A percentile compares a stretch with the other conserved stretches of the same genome.
Evolutionary conservation across 2,888 invertebrate genomes (phyloP).

Genomic region (Volucella zonaria): DNA sequence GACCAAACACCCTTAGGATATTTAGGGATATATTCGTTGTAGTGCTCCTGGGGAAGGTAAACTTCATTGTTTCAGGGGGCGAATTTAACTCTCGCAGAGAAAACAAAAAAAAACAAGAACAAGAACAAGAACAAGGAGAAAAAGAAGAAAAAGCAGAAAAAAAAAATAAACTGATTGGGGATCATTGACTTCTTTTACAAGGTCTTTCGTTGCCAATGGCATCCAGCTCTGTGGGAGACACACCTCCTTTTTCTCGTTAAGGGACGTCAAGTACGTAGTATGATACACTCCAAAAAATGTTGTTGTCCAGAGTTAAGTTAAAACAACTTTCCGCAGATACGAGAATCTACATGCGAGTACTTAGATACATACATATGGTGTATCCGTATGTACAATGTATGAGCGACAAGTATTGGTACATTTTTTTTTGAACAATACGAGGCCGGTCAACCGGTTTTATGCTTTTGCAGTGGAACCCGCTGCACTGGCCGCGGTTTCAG

Average conservation of each 20-base stretch:
- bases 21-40: conserved; percentile 50
- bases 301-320: no score
- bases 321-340: no score
- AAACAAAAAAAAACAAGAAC: no score
- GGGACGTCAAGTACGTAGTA: conserved; percentile 33
- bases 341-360: no score
- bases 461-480: conserved; percentile 23
- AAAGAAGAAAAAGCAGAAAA: not conserved
- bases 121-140: no score
- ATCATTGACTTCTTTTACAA: conserved; percentile 69
- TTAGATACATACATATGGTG: no score
- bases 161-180: conserved; percentile 69
- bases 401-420: not conserved
- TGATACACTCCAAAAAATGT: not conserved
- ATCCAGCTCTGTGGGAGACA: conserved; percentile 19
- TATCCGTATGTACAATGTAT: not conserved
- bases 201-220: conserved; percentile 63
- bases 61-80: conserved; percentile 59
- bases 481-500: conserved; percentile 44
- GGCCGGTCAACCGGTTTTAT: conserved; percentile 66
- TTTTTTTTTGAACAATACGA: not conserved
- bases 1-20: conserved; percentile 63
- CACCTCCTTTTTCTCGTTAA: conserved; percentile 63
- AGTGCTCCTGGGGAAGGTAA: conserved; percentile 49
- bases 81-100: conserved; percentile 55